Percentiles rank a stretch among this genome's conserved stretches.
These are phyloP conservation scores for Stichodactyla mertensii DNA, from an alignment of 64 coral and sea anemone genomes.

Conservation along the genomic window DNA sequence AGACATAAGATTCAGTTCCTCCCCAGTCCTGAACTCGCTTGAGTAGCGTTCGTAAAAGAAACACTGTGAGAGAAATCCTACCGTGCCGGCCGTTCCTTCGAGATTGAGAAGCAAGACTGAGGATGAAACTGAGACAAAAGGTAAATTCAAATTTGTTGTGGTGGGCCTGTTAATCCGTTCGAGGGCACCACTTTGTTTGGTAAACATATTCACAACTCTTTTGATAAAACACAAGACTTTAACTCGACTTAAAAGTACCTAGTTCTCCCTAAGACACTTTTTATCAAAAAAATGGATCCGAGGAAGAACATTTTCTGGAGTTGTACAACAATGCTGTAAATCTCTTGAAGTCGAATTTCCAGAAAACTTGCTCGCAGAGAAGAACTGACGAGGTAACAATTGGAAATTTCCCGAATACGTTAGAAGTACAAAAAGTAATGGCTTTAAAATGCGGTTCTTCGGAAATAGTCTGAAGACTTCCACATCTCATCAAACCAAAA, in stretches of 20 bases:
- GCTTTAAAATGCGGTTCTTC: constrained; percentile 16
- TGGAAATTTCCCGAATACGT: neutral
- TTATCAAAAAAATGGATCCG: neutral
- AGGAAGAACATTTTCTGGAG: neutral
- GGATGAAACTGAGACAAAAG: constrained; percentile 9
- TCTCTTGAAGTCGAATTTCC: neutral
- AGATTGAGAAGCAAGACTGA: constrained; percentile 18
- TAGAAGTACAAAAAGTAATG: constrained; percentile 14
- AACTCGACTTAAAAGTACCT: neutral
- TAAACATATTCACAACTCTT: constrained; percentile 41
- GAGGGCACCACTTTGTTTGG: constrained; percentile 29
- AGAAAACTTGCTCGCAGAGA: neutral
- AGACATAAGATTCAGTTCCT: neutral
- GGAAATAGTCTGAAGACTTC: constrained; percentile 23
- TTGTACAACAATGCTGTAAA: neutral
- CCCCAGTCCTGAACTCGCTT: neutral
- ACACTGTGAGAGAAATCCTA: neutral
- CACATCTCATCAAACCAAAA: constrained; percentile 8
- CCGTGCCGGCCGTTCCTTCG: constrained; percentile 8
- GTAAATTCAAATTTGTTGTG: constrained; percentile 48
- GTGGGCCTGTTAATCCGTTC: constrained; percentile 26
- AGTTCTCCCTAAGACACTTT: neutral
- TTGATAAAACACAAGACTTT: constrained; percentile 22
- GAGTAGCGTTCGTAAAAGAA: neutral
- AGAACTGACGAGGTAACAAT: neutral